Conservation (phyloP, 2,113 vertebrate species). For the Microtus richardsoni region DNA sequence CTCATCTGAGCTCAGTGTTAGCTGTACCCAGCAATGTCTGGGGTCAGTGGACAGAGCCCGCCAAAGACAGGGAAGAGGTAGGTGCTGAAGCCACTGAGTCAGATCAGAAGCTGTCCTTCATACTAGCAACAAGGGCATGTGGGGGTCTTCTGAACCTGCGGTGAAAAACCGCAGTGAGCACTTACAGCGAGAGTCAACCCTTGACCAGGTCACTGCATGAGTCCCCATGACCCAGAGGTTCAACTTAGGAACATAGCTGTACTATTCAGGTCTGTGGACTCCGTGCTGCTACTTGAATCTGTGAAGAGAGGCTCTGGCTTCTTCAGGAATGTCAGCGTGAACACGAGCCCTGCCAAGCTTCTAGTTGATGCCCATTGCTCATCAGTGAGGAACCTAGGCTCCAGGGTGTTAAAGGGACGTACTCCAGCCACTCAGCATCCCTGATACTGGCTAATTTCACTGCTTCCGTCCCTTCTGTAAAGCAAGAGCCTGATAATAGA, state of each 20-base stretch:
- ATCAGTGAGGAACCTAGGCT: neutral
- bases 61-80: neutral
- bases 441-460: neutral
- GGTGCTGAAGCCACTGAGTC: neutral
- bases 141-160: neutral
- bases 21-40: neutral
- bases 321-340: neutral
- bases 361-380: neutral
- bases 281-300: neutral
- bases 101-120: neutral
- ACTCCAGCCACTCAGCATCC: neutral
- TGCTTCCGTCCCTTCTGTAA: neutral
- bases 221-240: neutral
- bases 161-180: neutral
- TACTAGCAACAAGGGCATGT: neutral
- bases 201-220: neutral
- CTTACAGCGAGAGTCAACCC: neutral
- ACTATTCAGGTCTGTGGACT: neutral
- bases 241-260: no score
- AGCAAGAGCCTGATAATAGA: neutral
- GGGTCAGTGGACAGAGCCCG: neutral
- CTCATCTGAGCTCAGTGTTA: constrained; percentile 5
- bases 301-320: neutral
- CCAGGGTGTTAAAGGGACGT: no score
- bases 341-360: neutral